phyloP scores from a whole-genome alignment of 1,140 invertebrate species.

The Cheumatopsyche charites region DNA sequence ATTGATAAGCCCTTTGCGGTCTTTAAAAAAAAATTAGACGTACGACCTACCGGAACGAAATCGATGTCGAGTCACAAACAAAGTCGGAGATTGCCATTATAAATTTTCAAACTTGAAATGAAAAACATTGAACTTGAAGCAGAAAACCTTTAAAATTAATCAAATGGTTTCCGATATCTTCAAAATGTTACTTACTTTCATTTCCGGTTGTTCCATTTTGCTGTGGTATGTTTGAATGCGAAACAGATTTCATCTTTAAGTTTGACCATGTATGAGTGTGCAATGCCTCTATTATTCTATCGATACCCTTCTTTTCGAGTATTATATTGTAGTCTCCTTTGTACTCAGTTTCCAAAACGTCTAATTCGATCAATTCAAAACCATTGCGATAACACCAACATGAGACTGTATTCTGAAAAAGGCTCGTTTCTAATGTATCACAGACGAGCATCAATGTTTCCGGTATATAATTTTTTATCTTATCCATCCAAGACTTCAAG shows the following conservation, averaged over 20 bases:
- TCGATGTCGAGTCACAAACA: no score
- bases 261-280: slow-evolving; percentile 81
- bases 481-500: slow-evolving; percentile 50
- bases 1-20: no score
- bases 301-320: slow-evolving; percentile 70
- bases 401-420: slow-evolving; percentile 53
- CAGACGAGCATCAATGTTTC: slow-evolving; percentile 54
- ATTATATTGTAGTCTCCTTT: slow-evolving; percentile 66
- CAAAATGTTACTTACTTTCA: no score
- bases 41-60: no score
- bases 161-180: no score
- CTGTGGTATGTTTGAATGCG: background rate
- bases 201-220: background rate
- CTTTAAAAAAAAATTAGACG: no score
- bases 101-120: no score
- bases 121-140: no score
- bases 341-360: slow-evolving; percentile 58
- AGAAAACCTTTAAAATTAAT: no score
- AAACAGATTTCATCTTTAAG: slow-evolving; percentile 69
- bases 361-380: slow-evolving; percentile 78
- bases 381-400: slow-evolving; percentile 55
- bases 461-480: slow-evolving; percentile 51
- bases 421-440: slow-evolving; percentile 38
- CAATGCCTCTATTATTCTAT: slow-evolving; percentile 76
- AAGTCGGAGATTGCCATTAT: no score